phyloP scores from a whole-genome alignment of 2,888 invertebrate genomes.

The Sesamia inferens region DNA sequence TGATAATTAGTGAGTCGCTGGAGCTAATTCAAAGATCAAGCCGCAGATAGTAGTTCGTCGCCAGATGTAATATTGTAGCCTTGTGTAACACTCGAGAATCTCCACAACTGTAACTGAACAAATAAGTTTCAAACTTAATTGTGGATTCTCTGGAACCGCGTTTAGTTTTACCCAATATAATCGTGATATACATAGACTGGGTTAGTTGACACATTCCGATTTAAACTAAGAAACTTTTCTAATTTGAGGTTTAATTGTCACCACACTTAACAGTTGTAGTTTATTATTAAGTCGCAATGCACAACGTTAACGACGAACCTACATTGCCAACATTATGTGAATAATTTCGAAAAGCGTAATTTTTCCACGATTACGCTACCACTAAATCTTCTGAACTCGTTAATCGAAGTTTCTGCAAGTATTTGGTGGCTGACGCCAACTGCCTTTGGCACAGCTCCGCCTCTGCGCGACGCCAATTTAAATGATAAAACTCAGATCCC shows the following conservation, averaged over 20 bases:
- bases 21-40: conserved; percentile 82
- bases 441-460: conserved; percentile 84
- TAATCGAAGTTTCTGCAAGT: conserved; percentile 87
- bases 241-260: conserved; percentile 29
- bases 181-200: conserved; percentile 27
- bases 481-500: conserved; percentile 87
- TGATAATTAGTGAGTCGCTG: conserved; percentile 82
- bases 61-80: conserved; percentile 64
- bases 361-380: conserved; percentile 83
- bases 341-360: conserved; percentile 79
- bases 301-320: background rate
- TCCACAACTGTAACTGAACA: conserved; percentile 57
- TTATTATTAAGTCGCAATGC: conserved; percentile 7
- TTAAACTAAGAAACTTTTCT: conserved; percentile 39
- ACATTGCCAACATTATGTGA: conserved; percentile 39
- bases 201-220: conserved; percentile 35
- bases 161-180: conserved; percentile 57
- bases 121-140: conserved; percentile 70
- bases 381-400: conserved; percentile 88
- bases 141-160: conserved; percentile 57
- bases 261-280: background rate
- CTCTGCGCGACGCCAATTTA: conserved; percentile 83
- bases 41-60: conserved; percentile 73
- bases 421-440: conserved; percentile 84
- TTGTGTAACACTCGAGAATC: conserved; percentile 58